Percentiles rank a stretch among this genome's conserved stretches.
phyloP scores from a whole-genome alignment of 2,113 vertebrate species.

The Heloderma charlesbogerti region DNA sequence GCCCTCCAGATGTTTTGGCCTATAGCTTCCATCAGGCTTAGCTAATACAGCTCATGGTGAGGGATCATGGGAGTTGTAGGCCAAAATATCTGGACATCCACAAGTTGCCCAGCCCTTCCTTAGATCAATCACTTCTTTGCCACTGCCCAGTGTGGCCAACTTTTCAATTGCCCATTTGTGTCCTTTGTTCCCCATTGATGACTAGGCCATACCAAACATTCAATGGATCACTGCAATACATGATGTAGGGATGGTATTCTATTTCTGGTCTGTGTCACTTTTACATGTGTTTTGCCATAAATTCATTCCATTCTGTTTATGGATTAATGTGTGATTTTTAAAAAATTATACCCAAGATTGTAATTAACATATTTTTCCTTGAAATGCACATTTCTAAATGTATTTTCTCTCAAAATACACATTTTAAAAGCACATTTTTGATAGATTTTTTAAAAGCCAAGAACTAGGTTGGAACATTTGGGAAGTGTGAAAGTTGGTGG shows the following conservation, averaged over 20 bases:
- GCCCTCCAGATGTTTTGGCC: too few species aligned
- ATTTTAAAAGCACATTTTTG: background rate
- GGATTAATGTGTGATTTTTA: background rate
- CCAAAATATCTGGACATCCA: too few species aligned
- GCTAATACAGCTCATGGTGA: too few species aligned
- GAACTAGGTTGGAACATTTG: background rate
- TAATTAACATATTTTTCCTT: background rate
- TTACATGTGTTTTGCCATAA: background rate
- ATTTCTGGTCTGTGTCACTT: background rate
- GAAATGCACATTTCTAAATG: background rate
- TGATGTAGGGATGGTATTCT: background rate
- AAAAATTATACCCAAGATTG: background rate
- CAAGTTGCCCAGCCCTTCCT: background rate
- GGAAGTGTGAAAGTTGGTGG: background rate
- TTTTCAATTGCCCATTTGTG: background rate
- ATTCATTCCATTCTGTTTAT: background rate
- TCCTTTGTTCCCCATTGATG: background rate
- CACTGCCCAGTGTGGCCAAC: background rate
- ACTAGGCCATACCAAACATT: background rate
- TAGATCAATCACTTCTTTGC: background rate
- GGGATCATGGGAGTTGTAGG: too few species aligned
- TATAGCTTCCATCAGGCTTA: too few species aligned
- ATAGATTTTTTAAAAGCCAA: background rate
- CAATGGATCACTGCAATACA: background rate
- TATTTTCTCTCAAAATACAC: background rate